These are phyloP conservation scores for Tetraneura akinire DNA, from an alignment of 1,140 invertebrate genomes.

Conservation along the genomic window DNA sequence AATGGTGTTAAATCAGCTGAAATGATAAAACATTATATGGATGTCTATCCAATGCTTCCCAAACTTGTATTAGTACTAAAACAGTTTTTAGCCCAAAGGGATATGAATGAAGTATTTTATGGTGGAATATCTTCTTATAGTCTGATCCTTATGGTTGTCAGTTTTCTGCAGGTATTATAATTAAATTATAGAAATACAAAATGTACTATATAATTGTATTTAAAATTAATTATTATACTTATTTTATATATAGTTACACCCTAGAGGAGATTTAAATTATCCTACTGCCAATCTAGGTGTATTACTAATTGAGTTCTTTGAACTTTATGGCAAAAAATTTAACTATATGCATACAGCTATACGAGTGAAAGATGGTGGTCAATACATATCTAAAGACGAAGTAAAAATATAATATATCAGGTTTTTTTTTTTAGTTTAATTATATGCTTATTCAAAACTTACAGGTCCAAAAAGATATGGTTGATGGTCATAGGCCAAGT, in stretches of 20 bases:
- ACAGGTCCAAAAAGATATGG: slow-evolving; percentile 82
- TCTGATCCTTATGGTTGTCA: slow-evolving; percentile 96
- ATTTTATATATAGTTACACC: slow-evolving; percentile 68
- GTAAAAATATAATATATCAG: slow-evolving; percentile 58
- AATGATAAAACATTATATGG: slow-evolving; percentile 85
- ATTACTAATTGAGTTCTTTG: slow-evolving; percentile 95
- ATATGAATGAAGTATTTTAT: slow-evolving; percentile 98
- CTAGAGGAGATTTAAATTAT: slow-evolving; percentile 67
- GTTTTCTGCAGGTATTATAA: slow-evolving; percentile 85
- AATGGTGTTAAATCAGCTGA: slow-evolving; percentile 94
- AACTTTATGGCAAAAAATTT: slow-evolving; percentile 94
- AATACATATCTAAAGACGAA: slow-evolving; percentile 93
- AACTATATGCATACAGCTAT: slow-evolving; percentile 96
- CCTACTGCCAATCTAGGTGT: slow-evolving; percentile 83
- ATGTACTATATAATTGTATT: background rate
- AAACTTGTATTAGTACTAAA: slow-evolving; percentile 96
- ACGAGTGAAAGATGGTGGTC: slow-evolving; percentile 88
- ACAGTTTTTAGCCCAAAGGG: slow-evolving; percentile 94
- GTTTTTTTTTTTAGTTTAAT: background rate
- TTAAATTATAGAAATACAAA: slow-evolving; percentile 58
- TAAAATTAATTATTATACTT: background rate
- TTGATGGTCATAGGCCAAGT: slow-evolving; percentile 88
- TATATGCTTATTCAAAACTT: slow-evolving; percentile 4
- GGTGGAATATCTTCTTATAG: slow-evolving; percentile 99
- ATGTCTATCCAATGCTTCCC: slow-evolving; percentile 80